Conservation (phyloP, 2,888 invertebrate species). For the Mycogona germanica region DNA sequence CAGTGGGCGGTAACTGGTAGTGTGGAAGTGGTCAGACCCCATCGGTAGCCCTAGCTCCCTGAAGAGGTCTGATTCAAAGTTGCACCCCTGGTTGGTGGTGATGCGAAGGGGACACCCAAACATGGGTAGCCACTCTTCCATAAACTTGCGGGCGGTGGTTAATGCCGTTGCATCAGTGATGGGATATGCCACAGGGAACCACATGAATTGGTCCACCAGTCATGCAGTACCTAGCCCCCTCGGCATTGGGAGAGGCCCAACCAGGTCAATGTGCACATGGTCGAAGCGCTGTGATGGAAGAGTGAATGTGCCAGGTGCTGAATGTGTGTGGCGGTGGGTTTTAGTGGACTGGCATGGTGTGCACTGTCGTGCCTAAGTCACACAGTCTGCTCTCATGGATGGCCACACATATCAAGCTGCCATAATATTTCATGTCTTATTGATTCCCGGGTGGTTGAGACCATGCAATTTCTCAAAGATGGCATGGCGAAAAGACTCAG, state of each 20-base stretch:
- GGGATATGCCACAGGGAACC: conserved; percentile 24
- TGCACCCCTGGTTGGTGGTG: conserved; percentile 24
- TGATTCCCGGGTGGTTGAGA: neutral
- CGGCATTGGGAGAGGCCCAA: neutral
- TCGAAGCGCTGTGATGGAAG: neutral
- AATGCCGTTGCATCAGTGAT: conserved; percentile 21
- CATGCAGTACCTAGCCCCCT: neutral
- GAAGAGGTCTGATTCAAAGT: conserved; percentile 22
- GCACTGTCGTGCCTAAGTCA: neutral
- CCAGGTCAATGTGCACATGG: conserved; percentile 12
- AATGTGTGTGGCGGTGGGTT: neutral
- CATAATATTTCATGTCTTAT: neutral
- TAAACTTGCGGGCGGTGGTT: conserved; percentile 20
- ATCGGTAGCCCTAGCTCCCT: conserved; percentile 11
- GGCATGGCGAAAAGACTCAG: neutral
- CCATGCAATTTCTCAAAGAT: neutral
- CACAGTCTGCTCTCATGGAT: neutral
- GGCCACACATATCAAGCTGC: neutral
- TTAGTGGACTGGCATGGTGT: conserved; percentile 2
- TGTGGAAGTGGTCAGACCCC: conserved; percentile 19
- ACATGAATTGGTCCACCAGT: conserved; percentile 14
- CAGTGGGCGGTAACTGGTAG: conserved; percentile 24
- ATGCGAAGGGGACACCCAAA: conserved; percentile 24
- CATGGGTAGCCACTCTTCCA: conserved; percentile 22
- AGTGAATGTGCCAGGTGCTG: neutral